Conservation (phyloP, 1,140 invertebrate genomes). For the Wiebesia pumilae region DNA sequence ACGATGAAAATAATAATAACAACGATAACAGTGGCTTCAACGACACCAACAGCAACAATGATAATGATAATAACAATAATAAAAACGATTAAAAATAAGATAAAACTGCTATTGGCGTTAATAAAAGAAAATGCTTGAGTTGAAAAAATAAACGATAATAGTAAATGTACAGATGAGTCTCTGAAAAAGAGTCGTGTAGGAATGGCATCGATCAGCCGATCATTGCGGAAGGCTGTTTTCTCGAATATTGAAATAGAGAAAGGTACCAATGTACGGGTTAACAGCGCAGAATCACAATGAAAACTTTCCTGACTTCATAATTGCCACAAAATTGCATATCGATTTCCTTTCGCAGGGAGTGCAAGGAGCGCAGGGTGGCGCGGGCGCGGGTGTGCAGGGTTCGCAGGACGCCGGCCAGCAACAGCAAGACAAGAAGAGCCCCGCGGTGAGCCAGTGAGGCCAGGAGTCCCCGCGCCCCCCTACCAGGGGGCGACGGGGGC, state of each 20-base stretch:
- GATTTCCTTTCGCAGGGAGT: conserved; percentile 63
- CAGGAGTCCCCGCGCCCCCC: conserved; percentile 76
- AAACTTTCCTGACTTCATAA: not conserved
- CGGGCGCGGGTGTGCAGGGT: conserved; percentile 74
- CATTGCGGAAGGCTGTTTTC: not conserved
- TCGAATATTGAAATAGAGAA: not conserved
- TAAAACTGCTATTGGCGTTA: not conserved
- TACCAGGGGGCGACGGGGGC: conserved; percentile 75
- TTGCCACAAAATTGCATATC: not conserved
- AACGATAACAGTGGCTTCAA: not conserved
- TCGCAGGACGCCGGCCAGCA: conserved; percentile 81
- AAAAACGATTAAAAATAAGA: not conserved
- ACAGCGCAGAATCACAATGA: not conserved
- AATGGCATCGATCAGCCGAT: not conserved
- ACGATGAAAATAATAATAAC: too few relatives aligned
- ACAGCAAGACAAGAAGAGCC: conserved; percentile 87
- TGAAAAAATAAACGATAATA: not conserved
- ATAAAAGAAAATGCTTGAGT: too few relatives aligned
- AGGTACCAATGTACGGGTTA: not conserved
- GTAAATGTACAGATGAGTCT: too few relatives aligned
- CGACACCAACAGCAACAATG: not conserved
- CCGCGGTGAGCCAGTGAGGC: conserved; percentile 84
- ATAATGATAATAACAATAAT: not conserved
- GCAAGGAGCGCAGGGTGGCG: conserved; percentile 73
- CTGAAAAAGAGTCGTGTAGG: not conserved